phyloP scores from a whole-genome alignment of 2,797 vertebrate genomes.

The Pangasius macronema region DNA sequence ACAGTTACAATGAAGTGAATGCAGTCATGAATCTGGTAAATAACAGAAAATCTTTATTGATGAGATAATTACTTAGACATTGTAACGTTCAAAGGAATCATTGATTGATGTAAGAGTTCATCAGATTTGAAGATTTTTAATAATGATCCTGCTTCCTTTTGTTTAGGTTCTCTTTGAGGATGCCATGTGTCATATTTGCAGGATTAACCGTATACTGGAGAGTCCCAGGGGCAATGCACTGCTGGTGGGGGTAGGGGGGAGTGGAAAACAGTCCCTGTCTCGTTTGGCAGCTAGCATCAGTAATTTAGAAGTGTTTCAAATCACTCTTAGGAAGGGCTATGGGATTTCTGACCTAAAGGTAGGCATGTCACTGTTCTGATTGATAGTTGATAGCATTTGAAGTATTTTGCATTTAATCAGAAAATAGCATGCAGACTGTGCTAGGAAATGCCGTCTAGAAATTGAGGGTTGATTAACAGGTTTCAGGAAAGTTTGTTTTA shows the following conservation, averaged over 20 bases:
- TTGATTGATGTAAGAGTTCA: neutral
- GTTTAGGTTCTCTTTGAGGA: conserved; percentile 79
- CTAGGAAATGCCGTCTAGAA: too few relatives aligned
- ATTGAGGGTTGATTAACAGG: neutral
- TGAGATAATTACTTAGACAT: neutral
- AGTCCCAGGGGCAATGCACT: conserved; percentile 77
- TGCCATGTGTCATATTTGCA: conserved; percentile 79
- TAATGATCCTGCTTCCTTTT: neutral
- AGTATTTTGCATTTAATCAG: too few relatives aligned
- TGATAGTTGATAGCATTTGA: neutral
- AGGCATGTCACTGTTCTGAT: neutral
- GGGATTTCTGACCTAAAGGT: conserved; percentile 81
- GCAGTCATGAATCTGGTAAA: conserved; percentile 77
- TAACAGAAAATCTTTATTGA: neutral
- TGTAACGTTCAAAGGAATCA: neutral
- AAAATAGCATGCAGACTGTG: too few relatives aligned
- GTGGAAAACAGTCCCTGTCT: conserved; percentile 82
- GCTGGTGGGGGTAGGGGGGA: conserved; percentile 79
- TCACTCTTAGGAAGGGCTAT: conserved; percentile 79
- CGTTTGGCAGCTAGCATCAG: conserved; percentile 82
- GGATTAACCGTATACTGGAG: conserved; percentile 80
- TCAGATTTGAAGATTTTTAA: neutral
- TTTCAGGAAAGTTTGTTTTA: neutral
- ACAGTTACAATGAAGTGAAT: conserved; percentile 80
- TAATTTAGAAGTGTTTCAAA: conserved; percentile 80